phyloP scores from a whole-genome alignment of 2,888 invertebrate species.

The Ormia ochracea region DNA sequence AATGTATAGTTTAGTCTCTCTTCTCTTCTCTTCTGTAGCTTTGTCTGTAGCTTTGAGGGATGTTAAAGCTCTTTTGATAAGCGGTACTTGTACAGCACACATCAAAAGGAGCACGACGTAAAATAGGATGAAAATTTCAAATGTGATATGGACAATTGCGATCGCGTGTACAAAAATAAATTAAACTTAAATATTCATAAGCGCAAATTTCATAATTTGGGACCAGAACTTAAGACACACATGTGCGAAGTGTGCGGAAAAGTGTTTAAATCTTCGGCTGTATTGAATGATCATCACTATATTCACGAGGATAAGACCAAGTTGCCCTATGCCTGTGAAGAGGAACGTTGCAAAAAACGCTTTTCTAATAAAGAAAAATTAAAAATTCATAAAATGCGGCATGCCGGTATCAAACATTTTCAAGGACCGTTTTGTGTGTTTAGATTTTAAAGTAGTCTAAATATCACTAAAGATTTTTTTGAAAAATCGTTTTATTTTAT shows the following conservation, averaged over 20 bases:
- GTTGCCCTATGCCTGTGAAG: conserved; percentile 68
- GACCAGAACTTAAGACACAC: conserved; percentile 68
- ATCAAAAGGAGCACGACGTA: conserved; percentile 67
- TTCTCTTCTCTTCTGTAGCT: too few relatives aligned
- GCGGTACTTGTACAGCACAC: conserved; percentile 64
- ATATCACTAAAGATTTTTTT: too few relatives aligned
- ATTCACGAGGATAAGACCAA: conserved; percentile 69
- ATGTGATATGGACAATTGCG: conserved; percentile 62
- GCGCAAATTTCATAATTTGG: conserved; percentile 67
- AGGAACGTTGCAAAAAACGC: conserved; percentile 65
- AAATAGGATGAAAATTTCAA: background rate
- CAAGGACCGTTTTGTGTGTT: conserved; percentile 72
- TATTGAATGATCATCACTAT: conserved; percentile 70
- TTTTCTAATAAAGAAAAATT: conserved; percentile 71
- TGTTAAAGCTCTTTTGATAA: conserved; percentile 68
- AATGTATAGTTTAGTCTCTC: too few relatives aligned
- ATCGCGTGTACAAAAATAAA: conserved; percentile 68
- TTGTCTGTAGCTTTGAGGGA: conserved; percentile 66
- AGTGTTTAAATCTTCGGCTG: conserved; percentile 67
- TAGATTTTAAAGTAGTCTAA: too few relatives aligned
- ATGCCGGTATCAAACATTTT: conserved; percentile 73
- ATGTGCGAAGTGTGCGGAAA: conserved; percentile 73
- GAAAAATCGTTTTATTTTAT: too few relatives aligned
- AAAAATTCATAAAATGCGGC: conserved; percentile 72
- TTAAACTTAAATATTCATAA: conserved; percentile 68